Evolutionary conservation across 2,113 vertebrate genomes (phyloP), one percentile per base, ranked within the genome.

Genomic region (Cyanistes caeruleus): DNA sequence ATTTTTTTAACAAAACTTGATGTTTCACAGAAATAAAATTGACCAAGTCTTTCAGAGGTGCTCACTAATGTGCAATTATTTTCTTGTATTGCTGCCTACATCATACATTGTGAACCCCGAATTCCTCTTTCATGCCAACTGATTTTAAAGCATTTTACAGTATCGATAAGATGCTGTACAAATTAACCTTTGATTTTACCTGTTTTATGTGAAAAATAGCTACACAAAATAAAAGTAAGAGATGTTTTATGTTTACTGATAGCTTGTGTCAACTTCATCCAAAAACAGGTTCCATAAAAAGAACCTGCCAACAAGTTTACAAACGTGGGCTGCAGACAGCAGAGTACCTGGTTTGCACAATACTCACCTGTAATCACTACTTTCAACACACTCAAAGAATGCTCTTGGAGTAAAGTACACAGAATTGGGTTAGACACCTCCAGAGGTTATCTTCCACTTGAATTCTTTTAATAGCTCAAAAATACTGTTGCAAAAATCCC

Each of bases 191-290:
- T 55, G 43, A 48, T 58, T 93, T 94, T 87, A 82, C 37, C 30
- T 49, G 77, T 67, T 77, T 65, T 82, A 90, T 0, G 0, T 46
- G 43, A 89, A 85, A 86, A 93, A 75, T 12, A 75, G 31, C 62
- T 84, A 82, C 37, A 87, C 9, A 77, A 81, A 97, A 96, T 96
- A 95, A 95, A 97, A 87, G 39, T 49, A 64, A 44, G 7, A 44
- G 49, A 83, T 51, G 51, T 8, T 93, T 41, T 77, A 96, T 77
- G 55, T 79, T 69, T 70, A 74, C 27, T 65, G 37, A 63, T 4
- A 15, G 30, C 21, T 94, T 70, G 9, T 67, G 48, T 90, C 46
- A 85, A 72, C 48, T 89, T 87, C 59, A 89, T 87, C 46, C 52
- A 67, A 58, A 60, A 84, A 62, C 15, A 58, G 20, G 18, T 15